Conservation (phyloP, 2,797 vertebrate genomes). For the Myoxocephalus aenaeus region DNA sequence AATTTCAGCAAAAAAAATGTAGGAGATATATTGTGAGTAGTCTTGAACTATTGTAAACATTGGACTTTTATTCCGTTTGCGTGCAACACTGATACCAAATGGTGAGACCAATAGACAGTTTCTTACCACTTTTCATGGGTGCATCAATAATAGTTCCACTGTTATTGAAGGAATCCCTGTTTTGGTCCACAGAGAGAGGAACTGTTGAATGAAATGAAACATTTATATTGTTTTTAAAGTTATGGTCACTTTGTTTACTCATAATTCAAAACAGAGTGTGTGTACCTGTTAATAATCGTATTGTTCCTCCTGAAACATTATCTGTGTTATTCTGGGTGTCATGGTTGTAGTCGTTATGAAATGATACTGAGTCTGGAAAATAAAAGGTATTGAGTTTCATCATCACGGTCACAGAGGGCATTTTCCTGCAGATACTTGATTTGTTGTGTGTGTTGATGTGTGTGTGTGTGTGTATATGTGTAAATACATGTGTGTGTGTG, state of each 20-base stretch:
- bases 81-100: background rate
- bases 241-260: background rate
- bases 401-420: background rate
- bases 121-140: background rate
- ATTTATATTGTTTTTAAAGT: background rate
- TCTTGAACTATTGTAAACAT: background rate
- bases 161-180: background rate
- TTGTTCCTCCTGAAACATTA: constrained; percentile 8
- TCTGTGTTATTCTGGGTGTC: background rate
- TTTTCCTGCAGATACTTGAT: background rate
- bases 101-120: background rate
- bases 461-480: too few species aligned
- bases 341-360: background rate
- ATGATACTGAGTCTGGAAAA: constrained; percentile 6
- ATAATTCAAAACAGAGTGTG: background rate
- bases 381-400: background rate
- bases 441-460: too few species aligned
- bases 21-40: background rate
- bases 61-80: background rate
- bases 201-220: background rate
- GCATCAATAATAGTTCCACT: background rate
- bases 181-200: background rate
- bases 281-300: constrained; percentile 20
- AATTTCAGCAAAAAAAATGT: too few species aligned
- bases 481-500: too few species aligned